Evolutionary conservation across 2,113 vertebrate species (phyloP), one percentile per base, ranked within the genome.

Genomic region (Chascanopsetta lugubris): DNA sequence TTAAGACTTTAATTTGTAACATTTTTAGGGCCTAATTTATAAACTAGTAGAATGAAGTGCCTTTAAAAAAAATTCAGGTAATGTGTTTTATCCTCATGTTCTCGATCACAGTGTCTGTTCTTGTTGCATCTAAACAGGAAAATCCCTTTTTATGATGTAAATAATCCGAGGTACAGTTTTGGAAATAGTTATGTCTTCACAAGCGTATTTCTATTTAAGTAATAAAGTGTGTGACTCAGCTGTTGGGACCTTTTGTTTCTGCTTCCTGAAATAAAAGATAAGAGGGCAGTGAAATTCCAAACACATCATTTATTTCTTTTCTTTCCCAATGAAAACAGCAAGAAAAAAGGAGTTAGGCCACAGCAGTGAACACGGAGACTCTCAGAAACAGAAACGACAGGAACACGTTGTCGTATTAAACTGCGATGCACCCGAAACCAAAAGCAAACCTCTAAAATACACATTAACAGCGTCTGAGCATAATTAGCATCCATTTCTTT

Each of bases 401-500:
- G 64, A 50, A 65, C 47, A 71, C 75, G 70, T 40, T 50, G 42
- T 67, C 2, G 7, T 61, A 59, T 57, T 75, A 64, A 43, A 63
- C 8, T 21, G 25, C n/a, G 1, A 61, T 18, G 57, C 34, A 77
- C 36, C 51, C 36, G 69, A 62, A 72, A 53, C 49, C 48, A 56
- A 86, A 56, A 71, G 18, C 20, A 73, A 85, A 50, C 12, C 27
- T 60, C 62, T 48, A 48, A 78, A 67, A 62, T 34, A 45, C 11
- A 38, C 11, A 3, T 53, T 47, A 85, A 64, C 55, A 73, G 62
- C 55, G 66, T 64, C 62, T 30, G 24, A 32, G 47, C 8, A 61
- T 60, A 59, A 73, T 69, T 72, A 76, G 38, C 65, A 83, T 69
- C 72, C 20, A 18, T 76, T 68, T 75, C 21, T 66, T 63, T 72